Evolutionary conservation across 2,113 vertebrate species (phyloP).

Genomic region (Psilopogon haemacephalus): DNA sequence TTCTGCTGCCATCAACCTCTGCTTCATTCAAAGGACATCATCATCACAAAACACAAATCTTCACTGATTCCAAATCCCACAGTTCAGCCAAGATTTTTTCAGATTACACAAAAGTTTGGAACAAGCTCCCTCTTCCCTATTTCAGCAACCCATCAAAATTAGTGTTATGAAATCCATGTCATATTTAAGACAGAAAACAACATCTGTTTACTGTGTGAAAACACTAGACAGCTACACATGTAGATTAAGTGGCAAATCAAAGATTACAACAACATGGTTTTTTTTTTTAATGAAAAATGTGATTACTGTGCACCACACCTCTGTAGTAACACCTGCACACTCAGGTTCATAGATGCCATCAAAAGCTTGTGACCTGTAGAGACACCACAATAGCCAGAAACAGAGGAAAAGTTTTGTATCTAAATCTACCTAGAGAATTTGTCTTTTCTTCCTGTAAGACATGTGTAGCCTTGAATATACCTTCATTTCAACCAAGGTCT

Average conservation of each 20-base stretch:
- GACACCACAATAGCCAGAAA: background rate
- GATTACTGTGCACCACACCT: background rate
- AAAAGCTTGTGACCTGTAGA: background rate
- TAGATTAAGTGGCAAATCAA: background rate
- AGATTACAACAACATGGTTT: rapidly evolving
- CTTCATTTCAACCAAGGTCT: background rate
- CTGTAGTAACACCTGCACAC: background rate
- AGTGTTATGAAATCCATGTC: background rate
- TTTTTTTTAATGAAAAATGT: background rate
- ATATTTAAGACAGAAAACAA: conserved; percentile 33
- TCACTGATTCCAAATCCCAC: background rate
- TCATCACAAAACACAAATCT: background rate
- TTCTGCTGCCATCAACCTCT: background rate
- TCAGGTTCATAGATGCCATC: background rate
- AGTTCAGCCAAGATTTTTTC: background rate
- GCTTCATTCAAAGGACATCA: background rate
- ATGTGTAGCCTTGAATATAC: background rate
- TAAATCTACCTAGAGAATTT: background rate
- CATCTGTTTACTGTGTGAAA: conserved; percentile 37
- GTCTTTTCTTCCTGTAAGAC: background rate
- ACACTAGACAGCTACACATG: background rate
- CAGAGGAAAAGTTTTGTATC: background rate
- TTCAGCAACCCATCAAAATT: background rate
- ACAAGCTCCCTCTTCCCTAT: background rate
- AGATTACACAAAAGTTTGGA: background rate